Percentiles rank a stretch among this genome's conserved stretches.
Evolutionary conservation across 2,113 vertebrate species (phyloP).

Genomic region (Syngnathus scovelli): DNA sequence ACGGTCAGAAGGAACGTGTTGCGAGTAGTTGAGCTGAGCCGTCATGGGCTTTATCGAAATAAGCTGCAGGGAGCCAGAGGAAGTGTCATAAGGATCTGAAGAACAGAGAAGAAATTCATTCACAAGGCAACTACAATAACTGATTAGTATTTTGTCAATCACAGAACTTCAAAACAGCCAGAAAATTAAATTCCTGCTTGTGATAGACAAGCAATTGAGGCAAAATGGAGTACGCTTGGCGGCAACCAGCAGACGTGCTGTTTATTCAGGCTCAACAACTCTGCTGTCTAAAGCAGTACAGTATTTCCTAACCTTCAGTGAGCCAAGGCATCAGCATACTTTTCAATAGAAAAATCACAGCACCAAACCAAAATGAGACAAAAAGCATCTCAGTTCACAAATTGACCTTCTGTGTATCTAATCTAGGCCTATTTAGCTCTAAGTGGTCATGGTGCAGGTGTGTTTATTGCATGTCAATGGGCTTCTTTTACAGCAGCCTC

Average conservation of each 20-base stretch:
- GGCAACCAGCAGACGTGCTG: not conserved
- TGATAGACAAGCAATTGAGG: not conserved
- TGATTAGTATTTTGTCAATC: conserved; percentile 36
- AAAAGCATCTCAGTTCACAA: too few relatives aligned
- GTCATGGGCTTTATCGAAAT: conserved; percentile 85
- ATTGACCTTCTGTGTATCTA: too few relatives aligned
- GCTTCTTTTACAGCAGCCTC: conserved; percentile 12
- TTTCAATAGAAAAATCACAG: too few relatives aligned
- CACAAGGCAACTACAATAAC: conserved; percentile 39
- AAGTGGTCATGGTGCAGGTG: not conserved
- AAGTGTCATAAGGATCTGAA: conserved; percentile 86
- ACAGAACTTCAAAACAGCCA: conserved; percentile 3
- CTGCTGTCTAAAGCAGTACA: not conserved
- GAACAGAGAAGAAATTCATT: conserved; percentile 51
- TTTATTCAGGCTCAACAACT: not conserved
- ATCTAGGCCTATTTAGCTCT: too few relatives aligned
- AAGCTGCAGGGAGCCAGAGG: conserved; percentile 92
- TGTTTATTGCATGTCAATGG: conserved; percentile 15
- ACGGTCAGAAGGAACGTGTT: conserved; percentile 78
- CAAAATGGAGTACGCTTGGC: not conserved
- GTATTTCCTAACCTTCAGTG: too few relatives aligned
- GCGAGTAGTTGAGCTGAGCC: conserved; percentile 74
- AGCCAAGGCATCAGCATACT: too few relatives aligned
- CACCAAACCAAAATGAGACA: too few relatives aligned
- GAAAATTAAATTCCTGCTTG: conserved; percentile 20